These are phyloP conservation scores for Channa argus DNA, from an alignment of 2,113 vertebrate species.

Conservation along the genomic window DNA sequence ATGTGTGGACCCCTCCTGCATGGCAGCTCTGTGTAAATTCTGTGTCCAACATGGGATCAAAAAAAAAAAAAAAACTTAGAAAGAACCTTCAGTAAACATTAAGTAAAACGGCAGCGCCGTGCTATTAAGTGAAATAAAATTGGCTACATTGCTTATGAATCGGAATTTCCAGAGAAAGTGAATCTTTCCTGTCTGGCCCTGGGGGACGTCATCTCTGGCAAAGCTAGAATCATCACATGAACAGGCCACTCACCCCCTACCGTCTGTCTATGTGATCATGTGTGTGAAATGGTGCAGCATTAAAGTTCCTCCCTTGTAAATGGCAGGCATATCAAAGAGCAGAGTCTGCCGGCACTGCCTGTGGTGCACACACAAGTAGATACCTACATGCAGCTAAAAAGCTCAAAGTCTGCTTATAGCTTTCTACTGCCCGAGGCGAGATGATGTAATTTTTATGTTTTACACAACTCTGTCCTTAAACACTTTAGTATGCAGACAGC, in stretches of 20 bases:
- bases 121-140: not conserved
- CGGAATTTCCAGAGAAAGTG: constrained; percentile 5
- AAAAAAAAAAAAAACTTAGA: no score
- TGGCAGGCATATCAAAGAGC: constrained; percentile 53
- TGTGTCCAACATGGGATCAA: no score
- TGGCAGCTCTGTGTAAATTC: no score
- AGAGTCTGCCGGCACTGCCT: constrained; percentile 47
- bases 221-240: constrained; percentile 42
- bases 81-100: no score
- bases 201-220: constrained; percentile 21
- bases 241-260: constrained; percentile 29
- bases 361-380: constrained; percentile 26
- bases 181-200: constrained; percentile 40
- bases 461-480: no score
- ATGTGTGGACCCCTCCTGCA: no score
- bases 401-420: constrained; percentile 20
- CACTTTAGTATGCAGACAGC: no score
- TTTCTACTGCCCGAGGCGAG: constrained; percentile 26
- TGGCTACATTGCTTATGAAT: not conserved
- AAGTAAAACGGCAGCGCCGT: not conserved
- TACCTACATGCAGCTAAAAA: constrained; percentile 24
- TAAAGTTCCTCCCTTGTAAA: constrained; percentile 48
- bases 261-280: constrained; percentile 2
- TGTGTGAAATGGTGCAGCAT: constrained; percentile 41
- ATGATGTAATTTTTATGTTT: constrained; percentile 43